A percentile compares a stretch with the other conserved stretches of the same genome.
Conservation (phyloP, 2,888 invertebrate species). For the Drosophila algonquin region DNA sequence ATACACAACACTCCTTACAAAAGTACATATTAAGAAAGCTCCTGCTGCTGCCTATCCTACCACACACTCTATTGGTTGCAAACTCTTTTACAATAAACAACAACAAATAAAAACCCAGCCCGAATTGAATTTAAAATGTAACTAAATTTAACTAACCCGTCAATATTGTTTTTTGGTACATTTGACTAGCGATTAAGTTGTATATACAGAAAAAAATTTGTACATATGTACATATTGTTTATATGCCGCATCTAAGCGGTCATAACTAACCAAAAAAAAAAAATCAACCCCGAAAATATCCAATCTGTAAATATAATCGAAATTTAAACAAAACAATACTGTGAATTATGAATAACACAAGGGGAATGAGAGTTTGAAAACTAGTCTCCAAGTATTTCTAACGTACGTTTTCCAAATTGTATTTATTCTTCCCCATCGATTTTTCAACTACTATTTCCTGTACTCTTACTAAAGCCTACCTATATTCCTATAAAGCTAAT, state of each 20-base stretch:
- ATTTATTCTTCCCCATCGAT: slow-evolving; percentile 49
- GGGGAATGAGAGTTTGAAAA: slow-evolving; percentile 28
- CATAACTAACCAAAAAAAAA: slow-evolving; percentile 49
- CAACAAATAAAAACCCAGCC: slow-evolving; percentile 26
- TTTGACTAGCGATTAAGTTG: slow-evolving; percentile 79
- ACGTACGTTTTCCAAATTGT: slow-evolving; percentile 72
- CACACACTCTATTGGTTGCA: slow-evolving; percentile 73
- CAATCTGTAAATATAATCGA: slow-evolving; percentile 75
- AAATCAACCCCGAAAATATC: slow-evolving; percentile 32
- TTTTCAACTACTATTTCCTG: slow-evolving; percentile 44
- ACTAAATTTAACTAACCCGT: slow-evolving; percentile 80
- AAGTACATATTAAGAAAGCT: slow-evolving; percentile 64
- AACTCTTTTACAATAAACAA: slow-evolving; percentile 51
- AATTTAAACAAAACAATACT: slow-evolving; percentile 58
- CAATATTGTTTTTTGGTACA: slow-evolving; percentile 72
- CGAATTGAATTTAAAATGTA: slow-evolving; percentile 62
- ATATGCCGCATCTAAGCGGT: slow-evolving; percentile 50
- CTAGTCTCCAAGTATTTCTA: slow-evolving; percentile 47
- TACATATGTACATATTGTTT: slow-evolving; percentile 73
- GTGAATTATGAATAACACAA: slow-evolving; percentile 71
- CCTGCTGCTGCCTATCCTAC: slow-evolving; percentile 45
- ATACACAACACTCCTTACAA: slow-evolving; percentile 64
- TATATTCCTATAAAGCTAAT: slow-evolving; percentile 45
- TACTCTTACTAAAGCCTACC: slow-evolving; percentile 42
- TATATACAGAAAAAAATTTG: slow-evolving; percentile 76